phyloP scores from a whole-genome alignment of 1,140 invertebrate species.

The Drosophila equinoxialis region DNA sequence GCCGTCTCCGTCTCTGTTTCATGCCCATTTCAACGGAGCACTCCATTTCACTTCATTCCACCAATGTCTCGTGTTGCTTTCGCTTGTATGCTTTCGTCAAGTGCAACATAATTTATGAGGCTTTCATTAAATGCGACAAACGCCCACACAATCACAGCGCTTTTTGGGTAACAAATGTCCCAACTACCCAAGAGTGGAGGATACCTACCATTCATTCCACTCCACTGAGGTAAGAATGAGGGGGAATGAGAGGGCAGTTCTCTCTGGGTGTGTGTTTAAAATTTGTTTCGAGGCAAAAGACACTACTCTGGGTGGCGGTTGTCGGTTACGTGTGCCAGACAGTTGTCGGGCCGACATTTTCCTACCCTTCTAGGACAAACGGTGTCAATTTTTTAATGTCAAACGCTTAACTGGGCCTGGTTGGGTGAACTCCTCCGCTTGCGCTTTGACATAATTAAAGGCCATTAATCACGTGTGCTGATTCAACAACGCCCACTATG shows the following conservation, averaged over 20 bases:
- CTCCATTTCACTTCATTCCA: slow-evolving; percentile 8
- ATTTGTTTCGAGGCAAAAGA: slow-evolving; percentile 53
- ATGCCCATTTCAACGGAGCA: neutral
- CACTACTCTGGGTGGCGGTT: slow-evolving; percentile 27
- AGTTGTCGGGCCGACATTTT: slow-evolving; percentile 64
- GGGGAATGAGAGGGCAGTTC: no score
- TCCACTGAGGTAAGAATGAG: neutral
- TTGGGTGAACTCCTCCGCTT: slow-evolving; percentile 36
- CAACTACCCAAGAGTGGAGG: slow-evolving; percentile 12
- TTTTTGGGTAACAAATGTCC: slow-evolving; percentile 59
- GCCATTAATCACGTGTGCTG: slow-evolving; percentile 81
- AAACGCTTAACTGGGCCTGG: slow-evolving; percentile 65
- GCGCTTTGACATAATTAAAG: slow-evolving; percentile 80
- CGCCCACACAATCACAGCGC: slow-evolving; percentile 77
- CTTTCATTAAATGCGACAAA: slow-evolving; percentile 82
- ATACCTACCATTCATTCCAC: neutral
- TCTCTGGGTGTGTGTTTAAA: slow-evolving; percentile 52
- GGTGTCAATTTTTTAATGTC: slow-evolving; percentile 83
- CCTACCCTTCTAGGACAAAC: slow-evolving; percentile 70
- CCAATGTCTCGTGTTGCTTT: slow-evolving; percentile 33
- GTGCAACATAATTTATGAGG: slow-evolving; percentile 82
- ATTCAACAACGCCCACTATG: slow-evolving; percentile 74
- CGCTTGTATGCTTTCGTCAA: slow-evolving; percentile 77
- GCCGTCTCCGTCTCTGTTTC: no score
- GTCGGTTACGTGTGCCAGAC: slow-evolving; percentile 72